These are phyloP conservation scores for Pseudochirops corinnae DNA, from an alignment of 2,797 vertebrate genomes.

Conservation along the genomic window DNA sequence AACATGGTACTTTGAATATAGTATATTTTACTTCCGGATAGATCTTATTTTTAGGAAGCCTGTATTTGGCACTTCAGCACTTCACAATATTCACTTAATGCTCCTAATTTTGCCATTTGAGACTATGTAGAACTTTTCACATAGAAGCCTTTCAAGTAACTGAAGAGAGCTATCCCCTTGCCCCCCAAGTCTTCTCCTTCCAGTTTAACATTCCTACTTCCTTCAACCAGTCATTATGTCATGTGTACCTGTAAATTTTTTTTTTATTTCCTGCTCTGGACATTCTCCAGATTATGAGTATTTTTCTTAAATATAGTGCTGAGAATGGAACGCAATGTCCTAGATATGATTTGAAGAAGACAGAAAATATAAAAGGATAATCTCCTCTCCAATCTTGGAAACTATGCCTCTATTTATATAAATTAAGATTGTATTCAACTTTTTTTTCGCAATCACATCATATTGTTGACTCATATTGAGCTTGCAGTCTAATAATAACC, in stretches of 20 bases:
- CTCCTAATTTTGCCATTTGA: background rate
- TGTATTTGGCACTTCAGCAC: background rate
- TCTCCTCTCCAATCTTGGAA: background rate
- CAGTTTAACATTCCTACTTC: background rate
- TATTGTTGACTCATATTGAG: background rate
- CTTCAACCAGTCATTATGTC: background rate
- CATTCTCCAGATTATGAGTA: background rate
- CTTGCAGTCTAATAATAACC: background rate
- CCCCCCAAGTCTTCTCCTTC: background rate
- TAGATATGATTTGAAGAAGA: background rate
- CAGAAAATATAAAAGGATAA: background rate
- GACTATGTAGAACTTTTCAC: background rate
- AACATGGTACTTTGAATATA: background rate
- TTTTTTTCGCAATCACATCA: background rate
- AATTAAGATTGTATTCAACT: background rate
- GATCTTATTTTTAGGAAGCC: background rate
- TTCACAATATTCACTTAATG: background rate
- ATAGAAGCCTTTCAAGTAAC: background rate
- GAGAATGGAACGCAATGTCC: background rate
- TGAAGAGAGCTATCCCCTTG: background rate
- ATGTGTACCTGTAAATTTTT: background rate
- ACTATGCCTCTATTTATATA: background rate
- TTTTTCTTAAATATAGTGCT: background rate
- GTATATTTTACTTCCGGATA: background rate
- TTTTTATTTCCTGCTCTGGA: background rate